A percentile compares a stretch with the other conserved stretches of the same genome.
These are phyloP conservation scores for Scylla paramamosain DNA, from an alignment of 1,140 invertebrate species.

Conservation along the genomic window DNA sequence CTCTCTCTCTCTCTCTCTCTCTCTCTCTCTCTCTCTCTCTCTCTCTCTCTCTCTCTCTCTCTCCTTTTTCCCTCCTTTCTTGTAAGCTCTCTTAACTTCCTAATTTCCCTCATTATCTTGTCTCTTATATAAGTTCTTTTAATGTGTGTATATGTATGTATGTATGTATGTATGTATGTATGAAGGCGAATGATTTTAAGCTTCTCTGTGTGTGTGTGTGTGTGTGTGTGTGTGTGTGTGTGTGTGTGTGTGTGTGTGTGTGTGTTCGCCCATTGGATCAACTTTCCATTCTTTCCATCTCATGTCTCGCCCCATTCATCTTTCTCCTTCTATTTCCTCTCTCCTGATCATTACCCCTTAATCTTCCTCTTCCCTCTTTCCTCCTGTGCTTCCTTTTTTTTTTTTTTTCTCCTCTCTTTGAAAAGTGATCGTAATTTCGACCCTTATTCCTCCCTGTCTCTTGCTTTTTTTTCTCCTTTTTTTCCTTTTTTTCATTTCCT, in stretches of 20 bases:
- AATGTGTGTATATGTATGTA: slow-evolving; percentile 27
- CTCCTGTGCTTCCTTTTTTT: neutral
- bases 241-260: slow-evolving; percentile 27
- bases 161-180: slow-evolving; percentile 43
- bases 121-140: too few species aligned
- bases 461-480: too few species aligned
- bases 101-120: too few species aligned
- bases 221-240: slow-evolving; percentile 36
- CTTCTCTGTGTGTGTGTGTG: neutral
- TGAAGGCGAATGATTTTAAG: neutral
- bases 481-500: too few species aligned
- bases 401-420: neutral
- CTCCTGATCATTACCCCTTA: neutral
- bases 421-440: too few species aligned
- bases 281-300: neutral
- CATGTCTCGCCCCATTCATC: neutral
- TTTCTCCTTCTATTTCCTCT: slow-evolving; percentile 9
- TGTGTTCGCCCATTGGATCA: neutral
- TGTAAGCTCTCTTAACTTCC: too few species aligned
- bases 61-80: neutral
- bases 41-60: neutral
- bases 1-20: neutral
- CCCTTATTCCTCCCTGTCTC: too few species aligned
- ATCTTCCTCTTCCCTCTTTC: neutral
- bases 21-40: neutral